Evolutionary conservation across 2,888 invertebrate genomes (phyloP).

Genomic region (Lamproptera curius): DNA sequence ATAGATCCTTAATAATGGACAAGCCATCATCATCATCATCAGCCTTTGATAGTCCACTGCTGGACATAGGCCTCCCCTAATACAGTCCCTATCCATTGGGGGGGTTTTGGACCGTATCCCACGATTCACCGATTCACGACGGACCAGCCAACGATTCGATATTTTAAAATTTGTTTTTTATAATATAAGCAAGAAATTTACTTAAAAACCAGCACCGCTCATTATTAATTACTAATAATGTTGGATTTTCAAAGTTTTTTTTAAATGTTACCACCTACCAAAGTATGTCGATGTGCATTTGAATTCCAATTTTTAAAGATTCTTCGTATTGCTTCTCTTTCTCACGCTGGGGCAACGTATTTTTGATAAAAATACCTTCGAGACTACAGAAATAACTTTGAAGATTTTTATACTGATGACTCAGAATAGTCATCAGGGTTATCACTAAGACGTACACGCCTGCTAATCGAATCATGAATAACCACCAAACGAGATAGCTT

Average conservation of each 20-base stretch:
- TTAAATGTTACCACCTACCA: conserved; percentile 33
- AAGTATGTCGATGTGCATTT: conserved; percentile 36
- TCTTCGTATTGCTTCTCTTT: conserved; percentile 37
- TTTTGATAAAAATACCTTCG: conserved; percentile 31
- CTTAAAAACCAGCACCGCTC: too few relatives aligned
- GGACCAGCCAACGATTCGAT: neutral
- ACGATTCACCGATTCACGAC: conserved; percentile 27
- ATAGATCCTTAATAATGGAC: too few relatives aligned
- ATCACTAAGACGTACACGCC: conserved; percentile 32
- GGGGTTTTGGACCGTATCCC: too few relatives aligned
- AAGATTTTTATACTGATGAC: conserved; percentile 40
- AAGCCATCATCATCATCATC: too few relatives aligned
- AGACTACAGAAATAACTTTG: conserved; percentile 40
- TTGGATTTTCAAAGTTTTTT: conserved; percentile 8
- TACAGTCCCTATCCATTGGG: too few relatives aligned
- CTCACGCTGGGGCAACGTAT: conserved; percentile 30
- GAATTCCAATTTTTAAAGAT: conserved; percentile 37
- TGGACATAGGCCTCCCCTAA: too few relatives aligned
- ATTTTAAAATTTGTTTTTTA: too few relatives aligned
- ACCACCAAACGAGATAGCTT: conserved; percentile 35
- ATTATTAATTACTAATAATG: too few relatives aligned
- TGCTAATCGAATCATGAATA: conserved; percentile 28
- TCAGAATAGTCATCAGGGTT: conserved; percentile 30
- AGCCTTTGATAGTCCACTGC: too few relatives aligned
- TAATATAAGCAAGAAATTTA: too few relatives aligned